phyloP scores from a whole-genome alignment of 1,140 invertebrate genomes.

The Cydia strobilella region DNA sequence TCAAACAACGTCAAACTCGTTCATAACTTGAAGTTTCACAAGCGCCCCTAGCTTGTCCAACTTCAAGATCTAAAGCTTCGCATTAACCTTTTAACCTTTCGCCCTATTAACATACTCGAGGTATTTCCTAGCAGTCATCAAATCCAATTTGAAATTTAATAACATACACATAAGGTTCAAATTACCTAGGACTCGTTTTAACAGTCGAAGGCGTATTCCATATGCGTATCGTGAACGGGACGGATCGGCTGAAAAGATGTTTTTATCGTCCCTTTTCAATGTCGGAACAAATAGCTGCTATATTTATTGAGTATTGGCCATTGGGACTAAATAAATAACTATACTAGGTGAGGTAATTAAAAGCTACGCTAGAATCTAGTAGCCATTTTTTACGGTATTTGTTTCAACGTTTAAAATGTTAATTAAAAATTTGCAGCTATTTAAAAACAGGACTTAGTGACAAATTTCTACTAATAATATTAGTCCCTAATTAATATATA shows the following conservation, averaged over 20 bases:
- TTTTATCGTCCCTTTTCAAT: conserved; percentile 16
- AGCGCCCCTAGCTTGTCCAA: not conserved
- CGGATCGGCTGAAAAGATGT: conserved; percentile 13
- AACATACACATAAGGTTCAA: not conserved
- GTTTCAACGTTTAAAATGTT: too few relatives aligned
- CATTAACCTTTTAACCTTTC: conserved; percentile 19
- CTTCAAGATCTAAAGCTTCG: conserved; percentile 8
- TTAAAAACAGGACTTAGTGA: too few relatives aligned
- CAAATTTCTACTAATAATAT: too few relatives aligned
- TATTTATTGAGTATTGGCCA: not conserved
- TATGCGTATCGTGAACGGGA: not conserved
- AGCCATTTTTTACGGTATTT: too few relatives aligned
- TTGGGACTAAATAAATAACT: conserved; percentile 1
- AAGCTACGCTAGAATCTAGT: too few relatives aligned
- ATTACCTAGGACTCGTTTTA: not conserved
- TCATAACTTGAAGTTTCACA: conserved; percentile 2
- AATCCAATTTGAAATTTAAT: not conserved
- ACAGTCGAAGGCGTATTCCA: not conserved
- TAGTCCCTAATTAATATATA: too few relatives aligned
- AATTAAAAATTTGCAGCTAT: too few relatives aligned
- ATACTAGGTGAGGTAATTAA: not conserved
- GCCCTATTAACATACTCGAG: conserved; percentile 3
- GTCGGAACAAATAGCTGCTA: not conserved
- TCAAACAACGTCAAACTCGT: not conserved
- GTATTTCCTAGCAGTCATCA: not conserved